phyloP scores from a whole-genome alignment of 2,113 vertebrate species.

The Heterochromis multidens region DNA sequence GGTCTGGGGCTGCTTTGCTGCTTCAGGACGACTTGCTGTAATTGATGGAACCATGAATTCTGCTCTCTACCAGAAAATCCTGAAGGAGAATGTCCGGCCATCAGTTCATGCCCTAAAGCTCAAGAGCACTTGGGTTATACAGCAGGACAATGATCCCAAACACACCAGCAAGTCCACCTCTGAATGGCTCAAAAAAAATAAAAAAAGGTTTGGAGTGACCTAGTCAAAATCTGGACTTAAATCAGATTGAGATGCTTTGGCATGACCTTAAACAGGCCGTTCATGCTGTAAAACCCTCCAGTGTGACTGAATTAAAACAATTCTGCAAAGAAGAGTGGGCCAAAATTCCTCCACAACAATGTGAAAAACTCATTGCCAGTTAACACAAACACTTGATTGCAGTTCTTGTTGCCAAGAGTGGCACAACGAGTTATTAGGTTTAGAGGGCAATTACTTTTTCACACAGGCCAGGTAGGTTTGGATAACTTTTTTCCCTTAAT shows the following conservation, averaged over 20 bases:
- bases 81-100: not conserved
- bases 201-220: not conserved
- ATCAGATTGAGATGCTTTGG: not conserved
- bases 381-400: not conserved
- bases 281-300: not conserved
- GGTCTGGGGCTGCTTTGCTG: not conserved
- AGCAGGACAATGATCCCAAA: not conserved
- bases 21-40: not conserved
- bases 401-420: not conserved
- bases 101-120: too few species aligned
- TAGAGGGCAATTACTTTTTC: too few species aligned
- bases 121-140: not conserved
- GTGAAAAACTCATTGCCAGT: not conserved
- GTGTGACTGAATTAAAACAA: not conserved
- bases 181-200: not conserved
- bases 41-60: not conserved
- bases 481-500: rapidly evolving
- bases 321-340: not conserved
- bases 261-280: not conserved
- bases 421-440: not conserved
- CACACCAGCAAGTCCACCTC: not conserved
- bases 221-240: not conserved
- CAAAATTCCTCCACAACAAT: not conserved
- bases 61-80: not conserved
- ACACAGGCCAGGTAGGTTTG: not conserved